Percentiles rank a stretch among this genome's conserved stretches.
Conservation (phyloP, 2,888 invertebrate genomes). For the Boloria euphrosyne region DNA sequence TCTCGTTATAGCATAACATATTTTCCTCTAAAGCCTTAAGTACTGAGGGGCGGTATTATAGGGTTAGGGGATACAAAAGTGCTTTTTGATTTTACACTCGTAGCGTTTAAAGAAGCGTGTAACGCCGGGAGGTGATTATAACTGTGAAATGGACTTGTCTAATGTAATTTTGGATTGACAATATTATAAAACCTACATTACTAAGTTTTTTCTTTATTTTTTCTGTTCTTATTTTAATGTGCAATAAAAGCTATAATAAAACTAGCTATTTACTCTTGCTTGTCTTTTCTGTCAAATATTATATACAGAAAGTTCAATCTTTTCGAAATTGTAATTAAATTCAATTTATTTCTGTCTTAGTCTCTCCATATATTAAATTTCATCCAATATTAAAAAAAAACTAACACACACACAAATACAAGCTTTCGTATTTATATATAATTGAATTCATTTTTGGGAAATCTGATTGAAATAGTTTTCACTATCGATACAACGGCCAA, state of each 20-base stretch:
- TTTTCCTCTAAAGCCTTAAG: background rate
- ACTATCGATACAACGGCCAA: too few relatives aligned
- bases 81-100: constrained; percentile 33
- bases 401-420: too few relatives aligned
- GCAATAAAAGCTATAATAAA: too few relatives aligned
- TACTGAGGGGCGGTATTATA: constrained; percentile 17
- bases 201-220: too few relatives aligned
- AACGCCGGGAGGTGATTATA: constrained; percentile 27
- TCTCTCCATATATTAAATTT: too few relatives aligned
- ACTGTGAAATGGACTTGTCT: constrained; percentile 12
- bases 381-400: too few relatives aligned
- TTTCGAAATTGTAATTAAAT: too few relatives aligned
- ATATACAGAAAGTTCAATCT: background rate
- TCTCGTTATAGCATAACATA: background rate
- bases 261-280: background rate
- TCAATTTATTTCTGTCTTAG: too few relatives aligned
- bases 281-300: background rate
- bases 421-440: too few relatives aligned
- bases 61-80: constrained; percentile 26
- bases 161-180: background rate
- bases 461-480: too few relatives aligned
- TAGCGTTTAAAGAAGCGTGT: constrained; percentile 27
- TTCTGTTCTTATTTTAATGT: too few relatives aligned
- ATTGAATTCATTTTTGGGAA: too few relatives aligned
- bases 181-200: background rate